These are phyloP conservation scores for Geophilus truncorum DNA, from an alignment of 2,888 invertebrate species.

Conservation along the genomic window DNA sequence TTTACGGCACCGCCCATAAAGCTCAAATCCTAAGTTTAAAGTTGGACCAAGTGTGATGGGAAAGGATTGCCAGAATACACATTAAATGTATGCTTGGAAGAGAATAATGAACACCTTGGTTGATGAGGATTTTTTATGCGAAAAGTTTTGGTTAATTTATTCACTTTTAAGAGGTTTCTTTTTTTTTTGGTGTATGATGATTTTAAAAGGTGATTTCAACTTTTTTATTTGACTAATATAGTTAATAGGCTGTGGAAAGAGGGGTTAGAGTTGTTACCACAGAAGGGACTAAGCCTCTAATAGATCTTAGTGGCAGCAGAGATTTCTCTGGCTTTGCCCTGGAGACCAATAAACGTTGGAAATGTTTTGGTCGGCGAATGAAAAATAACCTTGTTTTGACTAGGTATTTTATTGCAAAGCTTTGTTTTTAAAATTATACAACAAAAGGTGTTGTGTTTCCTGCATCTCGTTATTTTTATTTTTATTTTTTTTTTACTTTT, in stretches of 20 bases:
- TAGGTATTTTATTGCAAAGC: background rate
- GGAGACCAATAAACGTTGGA: conserved; percentile 3
- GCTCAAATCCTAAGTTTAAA: conserved; percentile 15
- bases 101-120: background rate
- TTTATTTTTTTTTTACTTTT: background rate
- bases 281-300: conserved; percentile 8
- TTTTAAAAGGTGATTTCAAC: background rate
- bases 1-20: conserved; percentile 5
- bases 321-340: conserved; percentile 8
- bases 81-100: background rate
- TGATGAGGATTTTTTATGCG: conserved; percentile 11
- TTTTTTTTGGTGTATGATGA: background rate
- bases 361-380: conserved; percentile 15
- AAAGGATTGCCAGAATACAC: background rate
- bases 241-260: background rate
- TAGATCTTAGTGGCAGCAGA: conserved; percentile 23
- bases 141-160: conserved; percentile 18
- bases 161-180: background rate
- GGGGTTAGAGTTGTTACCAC: background rate
- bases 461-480: background rate
- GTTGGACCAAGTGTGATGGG: background rate
- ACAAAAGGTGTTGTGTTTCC: conserved; percentile 8
- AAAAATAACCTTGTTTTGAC: conserved; percentile 18
- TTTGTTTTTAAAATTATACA: background rate
- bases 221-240: conserved; percentile 8